Evolutionary conservation across 2,113 vertebrate genomes (phyloP).

Genomic region (Proteles cristata): DNA sequence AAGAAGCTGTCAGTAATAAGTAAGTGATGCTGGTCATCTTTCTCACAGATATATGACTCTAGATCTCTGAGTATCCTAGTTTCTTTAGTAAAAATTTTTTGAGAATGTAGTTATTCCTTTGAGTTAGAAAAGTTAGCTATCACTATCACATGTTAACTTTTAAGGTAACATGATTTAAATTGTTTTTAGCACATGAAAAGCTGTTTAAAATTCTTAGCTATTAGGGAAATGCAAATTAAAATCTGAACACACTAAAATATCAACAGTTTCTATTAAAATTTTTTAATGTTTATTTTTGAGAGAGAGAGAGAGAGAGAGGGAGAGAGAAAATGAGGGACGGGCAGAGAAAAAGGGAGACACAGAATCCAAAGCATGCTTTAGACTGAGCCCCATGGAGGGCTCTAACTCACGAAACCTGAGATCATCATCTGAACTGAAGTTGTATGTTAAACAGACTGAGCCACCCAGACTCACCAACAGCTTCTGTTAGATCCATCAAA

Average conservation of each 20-base stretch:
- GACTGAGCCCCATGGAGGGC: too few species aligned
- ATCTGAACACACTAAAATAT: background rate
- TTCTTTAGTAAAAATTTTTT: background rate
- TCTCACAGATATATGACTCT: background rate
- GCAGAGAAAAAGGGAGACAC: too few species aligned
- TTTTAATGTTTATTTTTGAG: too few species aligned
- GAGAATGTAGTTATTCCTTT: background rate
- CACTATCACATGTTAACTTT: background rate
- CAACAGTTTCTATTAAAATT: background rate
- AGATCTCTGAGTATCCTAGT: background rate
- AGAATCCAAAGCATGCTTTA: too few species aligned
- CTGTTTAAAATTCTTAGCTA: background rate
- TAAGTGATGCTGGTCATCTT: background rate
- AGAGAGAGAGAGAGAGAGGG: too few species aligned
- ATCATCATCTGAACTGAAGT: too few species aligned
- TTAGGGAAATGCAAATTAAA: background rate
- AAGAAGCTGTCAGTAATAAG: background rate
- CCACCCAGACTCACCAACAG: background rate
- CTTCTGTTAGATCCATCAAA: background rate
- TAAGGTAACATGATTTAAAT: background rate
- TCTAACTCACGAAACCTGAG: too few species aligned
- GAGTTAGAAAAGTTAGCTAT: background rate
- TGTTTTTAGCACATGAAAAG: background rate
- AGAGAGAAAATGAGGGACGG: too few species aligned
- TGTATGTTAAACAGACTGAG: too few species aligned